Evolutionary conservation across 2,888 invertebrate species (phyloP).

Genomic region (Tinea semifulvella): DNA sequence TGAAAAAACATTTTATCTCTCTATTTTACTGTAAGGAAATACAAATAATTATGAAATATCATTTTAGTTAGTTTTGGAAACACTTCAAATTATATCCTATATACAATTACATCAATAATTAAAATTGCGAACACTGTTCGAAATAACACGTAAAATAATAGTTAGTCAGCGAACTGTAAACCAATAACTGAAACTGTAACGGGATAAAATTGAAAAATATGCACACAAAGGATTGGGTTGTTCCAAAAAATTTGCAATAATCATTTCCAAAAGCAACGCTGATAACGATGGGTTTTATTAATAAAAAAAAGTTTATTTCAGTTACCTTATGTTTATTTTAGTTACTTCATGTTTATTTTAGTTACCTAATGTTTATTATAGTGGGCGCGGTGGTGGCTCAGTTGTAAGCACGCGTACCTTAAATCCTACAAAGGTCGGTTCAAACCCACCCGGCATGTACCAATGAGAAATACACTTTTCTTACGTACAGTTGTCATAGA

Average conservation of each 20-base stretch:
- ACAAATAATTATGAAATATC: background rate
- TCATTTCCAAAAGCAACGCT: too few species aligned
- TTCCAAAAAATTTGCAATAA: background rate
- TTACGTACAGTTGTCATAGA: too few species aligned
- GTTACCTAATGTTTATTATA: too few species aligned
- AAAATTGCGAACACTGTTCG: background rate
- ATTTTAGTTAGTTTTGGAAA: too few species aligned
- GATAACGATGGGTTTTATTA: too few species aligned
- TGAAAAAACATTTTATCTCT: background rate
- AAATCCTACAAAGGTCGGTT: too few species aligned
- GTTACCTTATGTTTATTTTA: background rate
- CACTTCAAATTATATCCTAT: background rate
- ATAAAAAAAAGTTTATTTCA: background rate
- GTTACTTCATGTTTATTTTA: too few species aligned
- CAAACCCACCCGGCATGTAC: too few species aligned
- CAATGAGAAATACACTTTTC: too few species aligned
- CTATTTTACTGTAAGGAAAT: background rate
- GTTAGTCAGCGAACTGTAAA: background rate
- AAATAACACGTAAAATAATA: too few species aligned
- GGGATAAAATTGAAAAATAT: background rate
- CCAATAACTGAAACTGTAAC: slow-evolving; percentile 7
- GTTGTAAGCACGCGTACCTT: too few species aligned
- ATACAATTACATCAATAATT: background rate
- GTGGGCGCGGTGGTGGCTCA: too few species aligned
- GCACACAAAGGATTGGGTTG: background rate